These are phyloP conservation scores for Sinopyrophorus schimmeli DNA, from an alignment of 2,888 invertebrate genomes.

Conservation along the genomic window DNA sequence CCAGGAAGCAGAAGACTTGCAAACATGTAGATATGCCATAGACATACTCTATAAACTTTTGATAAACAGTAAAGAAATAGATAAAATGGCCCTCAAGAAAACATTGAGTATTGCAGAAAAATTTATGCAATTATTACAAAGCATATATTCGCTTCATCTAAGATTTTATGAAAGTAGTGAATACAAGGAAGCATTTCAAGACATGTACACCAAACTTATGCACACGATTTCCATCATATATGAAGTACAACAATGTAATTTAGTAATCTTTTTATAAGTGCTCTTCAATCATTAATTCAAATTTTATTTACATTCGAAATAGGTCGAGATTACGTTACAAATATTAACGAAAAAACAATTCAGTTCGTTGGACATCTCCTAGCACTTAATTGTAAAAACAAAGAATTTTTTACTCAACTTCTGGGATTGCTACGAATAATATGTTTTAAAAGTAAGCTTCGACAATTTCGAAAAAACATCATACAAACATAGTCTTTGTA, in stretches of 20 bases:
- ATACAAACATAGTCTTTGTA: too few species aligned
- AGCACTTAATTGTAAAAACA: conserved; percentile 9
- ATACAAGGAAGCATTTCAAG: conserved; percentile 26
- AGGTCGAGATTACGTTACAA: conserved; percentile 11
- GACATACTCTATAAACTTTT: conserved; percentile 36
- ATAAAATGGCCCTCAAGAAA: conserved; percentile 32
- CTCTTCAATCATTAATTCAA: neutral
- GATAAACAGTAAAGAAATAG: conserved; percentile 31
- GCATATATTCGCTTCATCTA: conserved; percentile 32
- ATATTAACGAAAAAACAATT: conserved; percentile 11
- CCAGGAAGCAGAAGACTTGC: conserved; percentile 34
- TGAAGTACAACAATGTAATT: conserved; percentile 32
- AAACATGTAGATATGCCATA: conserved; percentile 33
- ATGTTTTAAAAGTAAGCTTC: conserved; percentile 38
- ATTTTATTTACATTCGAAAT: too few species aligned
- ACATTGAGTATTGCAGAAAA: conserved; percentile 30
- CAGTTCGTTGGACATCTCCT: conserved; percentile 15
- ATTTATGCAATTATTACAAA: conserved; percentile 33
- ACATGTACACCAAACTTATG: conserved; percentile 35
- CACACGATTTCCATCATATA: conserved; percentile 35
- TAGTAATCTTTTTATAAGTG: neutral
- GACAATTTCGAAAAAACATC: too few species aligned
- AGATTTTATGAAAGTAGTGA: conserved; percentile 28
- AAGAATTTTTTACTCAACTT: conserved; percentile 16
- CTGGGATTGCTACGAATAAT: conserved; percentile 35